These are phyloP conservation scores for Chalcis sispes DNA, from an alignment of 2,888 invertebrate genomes.

Conservation along the genomic window DNA sequence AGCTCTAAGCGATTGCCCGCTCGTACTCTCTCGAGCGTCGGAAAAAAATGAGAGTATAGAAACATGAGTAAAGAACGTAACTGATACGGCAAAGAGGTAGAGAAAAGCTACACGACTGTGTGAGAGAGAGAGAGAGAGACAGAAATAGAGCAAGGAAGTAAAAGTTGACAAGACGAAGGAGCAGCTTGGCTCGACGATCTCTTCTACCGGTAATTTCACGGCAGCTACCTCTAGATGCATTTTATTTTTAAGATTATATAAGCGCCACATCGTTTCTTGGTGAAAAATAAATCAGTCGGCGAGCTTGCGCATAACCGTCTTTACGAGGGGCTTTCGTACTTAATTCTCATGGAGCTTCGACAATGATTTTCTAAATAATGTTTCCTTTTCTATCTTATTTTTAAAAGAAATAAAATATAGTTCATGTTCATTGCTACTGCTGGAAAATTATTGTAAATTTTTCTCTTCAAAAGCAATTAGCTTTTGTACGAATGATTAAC, in stretches of 20 bases:
- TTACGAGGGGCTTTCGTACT: constrained; percentile 32
- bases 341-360: constrained; percentile 47
- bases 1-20: not conserved
- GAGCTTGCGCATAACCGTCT: constrained; percentile 34
- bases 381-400: no score
- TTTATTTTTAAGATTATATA: constrained; percentile 59
- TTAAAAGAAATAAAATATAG: no score
- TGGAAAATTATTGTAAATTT: no score
- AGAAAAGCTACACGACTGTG: not conserved
- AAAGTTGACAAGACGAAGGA: not conserved
- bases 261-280: constrained; percentile 56
- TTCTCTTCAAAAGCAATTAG: no score
- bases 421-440: no score
- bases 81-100: constrained; percentile 14
- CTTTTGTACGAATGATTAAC: no score
- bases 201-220: constrained; percentile 69
- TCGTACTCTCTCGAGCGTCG: not conserved
- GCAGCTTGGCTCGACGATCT: not conserved
- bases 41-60: constrained; percentile 33
- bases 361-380: constrained; percentile 48
- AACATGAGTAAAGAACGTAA: constrained; percentile 33
- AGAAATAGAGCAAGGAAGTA: not conserved
- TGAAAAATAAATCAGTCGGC: constrained; percentile 59
- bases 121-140: not conserved
- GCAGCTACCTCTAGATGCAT: constrained; percentile 67